Percentiles rank a stretch among this genome's conserved stretches.
These are phyloP conservation scores for Astropecten irregularis DNA, from an alignment of 53 echinoderm and acorn worm species.

Conservation along the genomic window DNA sequence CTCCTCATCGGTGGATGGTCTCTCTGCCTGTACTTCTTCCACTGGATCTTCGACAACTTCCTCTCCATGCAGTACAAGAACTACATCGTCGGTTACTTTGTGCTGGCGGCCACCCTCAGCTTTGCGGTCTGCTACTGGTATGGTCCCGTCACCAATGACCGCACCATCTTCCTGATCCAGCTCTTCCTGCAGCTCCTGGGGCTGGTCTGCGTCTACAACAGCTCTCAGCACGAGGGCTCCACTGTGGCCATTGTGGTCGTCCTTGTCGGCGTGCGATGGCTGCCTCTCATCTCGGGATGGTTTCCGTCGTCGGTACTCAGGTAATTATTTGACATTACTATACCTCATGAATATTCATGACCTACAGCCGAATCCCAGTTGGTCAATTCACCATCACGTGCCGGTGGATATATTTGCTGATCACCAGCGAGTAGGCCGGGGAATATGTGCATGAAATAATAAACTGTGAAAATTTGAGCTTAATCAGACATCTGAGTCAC, in stretches of 20 bases:
- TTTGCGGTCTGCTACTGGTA: constrained; percentile 97
- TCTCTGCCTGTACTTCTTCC: constrained; percentile 71
- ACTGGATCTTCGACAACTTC: constrained; percentile 77
- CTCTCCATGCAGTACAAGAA: constrained; percentile 70
- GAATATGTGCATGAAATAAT: too few species aligned
- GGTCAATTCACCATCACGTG: too few species aligned
- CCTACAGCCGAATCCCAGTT: too few species aligned
- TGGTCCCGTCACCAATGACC: constrained; percentile 80
- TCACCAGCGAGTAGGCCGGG: too few species aligned
- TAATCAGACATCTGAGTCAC: too few species aligned
- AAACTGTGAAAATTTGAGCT: too few species aligned
- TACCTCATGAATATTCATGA: too few species aligned
- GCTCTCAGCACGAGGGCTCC: constrained; percentile 73
- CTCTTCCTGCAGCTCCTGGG: constrained; percentile 71
- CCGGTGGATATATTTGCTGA: too few species aligned
- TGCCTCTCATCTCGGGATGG: constrained; percentile 15
- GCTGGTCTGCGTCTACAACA: constrained; percentile 69
- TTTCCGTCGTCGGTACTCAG: constrained; percentile 1
- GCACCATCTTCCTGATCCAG: constrained; percentile 83
- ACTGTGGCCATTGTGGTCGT: constrained; percentile 68
- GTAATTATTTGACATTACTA: constrained; percentile 10
- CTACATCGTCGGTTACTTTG: constrained; percentile 78
- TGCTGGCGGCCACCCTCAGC: constrained; percentile 75
- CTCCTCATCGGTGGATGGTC: constrained; percentile 88
- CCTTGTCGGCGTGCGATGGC: constrained; percentile 39